These are phyloP conservation scores for Bactericera cockerelli DNA, from an alignment of 1,140 invertebrate species.

Conservation along the genomic window DNA sequence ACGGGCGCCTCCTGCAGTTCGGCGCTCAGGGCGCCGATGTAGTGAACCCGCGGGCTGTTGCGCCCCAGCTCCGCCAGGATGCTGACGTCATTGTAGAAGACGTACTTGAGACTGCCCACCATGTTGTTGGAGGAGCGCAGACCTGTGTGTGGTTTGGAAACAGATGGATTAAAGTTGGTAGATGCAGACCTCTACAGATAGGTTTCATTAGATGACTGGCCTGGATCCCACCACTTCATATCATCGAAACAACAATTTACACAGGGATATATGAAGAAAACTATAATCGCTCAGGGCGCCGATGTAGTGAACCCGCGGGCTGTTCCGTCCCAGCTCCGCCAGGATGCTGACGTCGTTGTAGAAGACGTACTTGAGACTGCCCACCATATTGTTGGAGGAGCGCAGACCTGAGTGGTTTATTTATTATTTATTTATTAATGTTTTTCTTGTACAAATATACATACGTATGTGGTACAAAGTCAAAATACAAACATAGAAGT, in stretches of 20 bases:
- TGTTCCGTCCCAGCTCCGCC: constrained; percentile 64
- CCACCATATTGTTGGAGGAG: constrained; percentile 46
- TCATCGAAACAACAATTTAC: too few species aligned
- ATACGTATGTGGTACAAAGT: too few species aligned
- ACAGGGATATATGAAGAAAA: too few species aligned
- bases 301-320: constrained; percentile 68
- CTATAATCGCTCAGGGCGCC: constrained; percentile 59
- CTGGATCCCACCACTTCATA: not conserved
- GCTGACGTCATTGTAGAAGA: constrained; percentile 82
- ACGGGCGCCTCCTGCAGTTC: constrained; percentile 71
- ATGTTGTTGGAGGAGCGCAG: constrained; percentile 38
- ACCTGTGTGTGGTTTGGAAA: too few species aligned
- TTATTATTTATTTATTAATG: too few species aligned
- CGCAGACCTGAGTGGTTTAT: constrained; percentile 35
- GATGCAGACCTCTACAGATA: constrained; percentile 11
- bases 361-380: constrained; percentile 79
- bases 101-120: constrained; percentile 74
- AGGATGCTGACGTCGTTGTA: constrained; percentile 83
- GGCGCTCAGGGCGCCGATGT: constrained; percentile 60
- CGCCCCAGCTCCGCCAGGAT: constrained; percentile 74
- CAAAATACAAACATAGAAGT: too few species aligned
- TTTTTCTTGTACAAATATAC: too few species aligned
- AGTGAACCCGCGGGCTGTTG: constrained; percentile 65
- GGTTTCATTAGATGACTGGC: not conserved
- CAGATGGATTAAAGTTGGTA: too few species aligned